Evolutionary conservation across 2,797 vertebrate species (phyloP), one percentile per base, ranked within the genome.

Genomic region (Dallia pectoralis): DNA sequence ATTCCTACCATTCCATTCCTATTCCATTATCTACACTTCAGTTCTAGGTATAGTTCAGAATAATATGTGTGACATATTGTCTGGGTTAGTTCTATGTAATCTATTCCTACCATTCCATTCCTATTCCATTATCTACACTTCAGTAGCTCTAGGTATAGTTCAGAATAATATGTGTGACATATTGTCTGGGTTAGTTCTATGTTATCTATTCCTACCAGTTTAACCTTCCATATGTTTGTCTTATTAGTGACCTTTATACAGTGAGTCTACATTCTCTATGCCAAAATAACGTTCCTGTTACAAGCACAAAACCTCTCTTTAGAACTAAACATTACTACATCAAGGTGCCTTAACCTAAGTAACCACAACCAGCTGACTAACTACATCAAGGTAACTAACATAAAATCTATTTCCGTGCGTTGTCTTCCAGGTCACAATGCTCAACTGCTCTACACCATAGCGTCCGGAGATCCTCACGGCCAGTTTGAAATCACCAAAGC

Each of bases 381-480:
- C n/a, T 25, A 59, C 22, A 0, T 56, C 53, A 59, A 27, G 7
- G 25, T 59, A 14, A 59, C 11, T 59, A 6, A 25, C 53, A 40
- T 33, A 33, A 40, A 27, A 27, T 40, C 70, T 22, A 5, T 12
- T 0, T 12, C 18, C 44, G 6, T 61, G 64, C 49, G 59, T 82
- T 15, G 16, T 12, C 5, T 84, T 82, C 15, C 88, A 99, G 98
- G 97, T 16, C 87, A 84, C 62, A 99, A 98, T 49, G 94, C 97
- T 0, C 89, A 96, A 40, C 87, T 99, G 67, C 83, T 92, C 27
- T 99, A 95, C 85, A 94, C 87, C 79, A 97, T 99, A 0, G 81
- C 94, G 0, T 97, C 97, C 0, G 98, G 98, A 0, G 98, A 99
- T 84, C 93, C 96, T 0, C 83, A 92, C 0, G 88, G 92, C 7